A percentile compares a stretch with the other conserved stretches of the same genome.
These are phyloP conservation scores for Pogoniulus pusillus DNA, from an alignment of 2,797 vertebrate genomes.

Conservation along the genomic window DNA sequence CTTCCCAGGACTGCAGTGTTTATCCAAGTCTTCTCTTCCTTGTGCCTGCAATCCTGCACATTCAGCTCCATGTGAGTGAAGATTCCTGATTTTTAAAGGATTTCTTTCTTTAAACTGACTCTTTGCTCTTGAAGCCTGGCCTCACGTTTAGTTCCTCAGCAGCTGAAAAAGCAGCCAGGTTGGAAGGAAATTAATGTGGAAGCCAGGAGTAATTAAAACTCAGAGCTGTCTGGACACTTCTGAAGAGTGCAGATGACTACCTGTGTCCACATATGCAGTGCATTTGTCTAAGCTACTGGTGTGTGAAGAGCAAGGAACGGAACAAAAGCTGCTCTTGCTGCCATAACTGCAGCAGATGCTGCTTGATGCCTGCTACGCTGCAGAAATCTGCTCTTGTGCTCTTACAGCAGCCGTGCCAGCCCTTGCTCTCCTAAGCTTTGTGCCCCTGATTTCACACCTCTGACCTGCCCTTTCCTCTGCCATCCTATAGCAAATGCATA, in stretches of 20 bases:
- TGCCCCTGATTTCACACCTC: background rate
- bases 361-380: conserved; percentile 2
- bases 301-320: conserved; percentile 46
- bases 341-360: conserved; percentile 60
- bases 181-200: conserved; percentile 38
- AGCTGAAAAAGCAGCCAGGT: background rate
- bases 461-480: background rate
- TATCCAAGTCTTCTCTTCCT: background rate
- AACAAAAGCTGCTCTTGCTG: conserved; percentile 31
- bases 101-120: background rate
- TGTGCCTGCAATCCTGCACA: background rate
- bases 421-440: background rate
- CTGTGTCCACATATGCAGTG: conserved; percentile 63
- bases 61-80: background rate
- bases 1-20: background rate
- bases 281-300: conserved; percentile 54
- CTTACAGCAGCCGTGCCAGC: background rate
- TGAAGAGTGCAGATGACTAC: conserved; percentile 63
- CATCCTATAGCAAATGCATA: background rate
- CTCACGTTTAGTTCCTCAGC: background rate
- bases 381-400: conserved; percentile 1
- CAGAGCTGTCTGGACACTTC: conserved; percentile 44
- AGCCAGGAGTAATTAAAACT: conserved; percentile 60
- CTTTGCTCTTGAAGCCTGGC: background rate
- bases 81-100: background rate